Base-by-base conservation (phyloP, 1,140 invertebrate genomes). In the Panagrolaimus sp. region DNA sequence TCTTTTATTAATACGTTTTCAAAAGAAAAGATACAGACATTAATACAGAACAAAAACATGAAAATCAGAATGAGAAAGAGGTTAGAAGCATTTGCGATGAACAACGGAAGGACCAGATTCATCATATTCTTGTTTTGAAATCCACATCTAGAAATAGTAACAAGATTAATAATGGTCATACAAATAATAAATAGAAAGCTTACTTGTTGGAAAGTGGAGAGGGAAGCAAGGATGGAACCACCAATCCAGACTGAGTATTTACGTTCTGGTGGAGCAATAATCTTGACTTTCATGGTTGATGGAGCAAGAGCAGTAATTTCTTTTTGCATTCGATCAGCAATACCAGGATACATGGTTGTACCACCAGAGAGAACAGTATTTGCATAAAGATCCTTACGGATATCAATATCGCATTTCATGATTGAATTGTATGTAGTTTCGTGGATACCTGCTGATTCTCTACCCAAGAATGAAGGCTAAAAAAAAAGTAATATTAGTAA, bases 351-450 rank as follows among this genome's bases (percentile, higher is more conserved):
- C 85, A 87, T 86, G 21, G 86, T 86, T 65, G 84, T 83, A 68
- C 85, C 85, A 71, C 86, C 86, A 28, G 85, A 86, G 21, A 86
- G 73, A 6, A 86, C 84, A 52, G 90, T 92, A 88, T 94, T 94
- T 86, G 91, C 91, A 85, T 93, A 93, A 85, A 93, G 85, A 86
- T 93, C 91, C 87, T 89, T 93, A 85, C 91, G 88, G 86, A 92
- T 92, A 82, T 92, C 90, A 77, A 91, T 89, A 83, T 94, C 92
- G 86, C 92, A 94, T 88, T 94, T 94, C 92, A 94, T 94, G 88
- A 96, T 94, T 75, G 91, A 93, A 87, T 94, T 94, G 89, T 93
- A 94, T 65, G 91, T 91, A 76, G 93, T 94, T 86, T 94, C 92
- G 83, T 93, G 91, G 85, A 94, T 93, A 78, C 92, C 92, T 84